Percentiles rank a stretch among this genome's conserved stretches.
Evolutionary conservation across 1,140 invertebrate species (phyloP).

Genomic region (Portunus trituberculatus): DNA sequence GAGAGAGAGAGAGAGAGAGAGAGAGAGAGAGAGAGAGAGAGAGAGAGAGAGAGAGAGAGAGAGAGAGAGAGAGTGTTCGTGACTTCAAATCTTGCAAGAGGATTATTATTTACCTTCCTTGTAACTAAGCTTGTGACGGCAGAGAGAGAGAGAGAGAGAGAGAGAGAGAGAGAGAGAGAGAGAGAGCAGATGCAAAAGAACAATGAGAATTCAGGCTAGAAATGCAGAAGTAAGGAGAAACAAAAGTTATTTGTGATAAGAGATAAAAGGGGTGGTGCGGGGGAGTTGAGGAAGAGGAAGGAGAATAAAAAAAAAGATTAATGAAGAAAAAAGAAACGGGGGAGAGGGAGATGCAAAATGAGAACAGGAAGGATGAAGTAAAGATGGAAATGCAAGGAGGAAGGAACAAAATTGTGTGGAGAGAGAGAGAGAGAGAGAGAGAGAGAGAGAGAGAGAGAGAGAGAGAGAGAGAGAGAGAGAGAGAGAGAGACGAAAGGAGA

Average conservation of each 20-base stretch:
- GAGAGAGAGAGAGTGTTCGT: neutral
- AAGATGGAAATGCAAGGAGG: neutral
- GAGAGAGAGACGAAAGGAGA: neutral
- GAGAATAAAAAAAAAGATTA: neutral
- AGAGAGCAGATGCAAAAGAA: neutral
- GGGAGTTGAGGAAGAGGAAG: too few species aligned
- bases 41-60: conserved; percentile 4
- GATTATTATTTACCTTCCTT: neutral
- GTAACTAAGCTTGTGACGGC: neutral
- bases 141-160: conserved; percentile 33
- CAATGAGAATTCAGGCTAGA: neutral
- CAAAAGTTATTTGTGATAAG: neutral
- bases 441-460: neutral
- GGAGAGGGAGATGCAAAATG: too few species aligned
- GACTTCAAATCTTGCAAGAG: neutral
- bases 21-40: conserved; percentile 38
- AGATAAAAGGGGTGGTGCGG: neutral
- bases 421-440: conserved; percentile 35
- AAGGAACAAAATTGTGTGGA: neutral
- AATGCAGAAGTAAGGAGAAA: neutral
- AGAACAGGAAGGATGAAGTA: neutral
- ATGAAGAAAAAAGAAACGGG: too few species aligned
- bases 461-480: neutral
- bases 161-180: neutral
- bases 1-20: neutral